These are phyloP conservation scores for Geococcyx californianus DNA, from an alignment of 2,113 vertebrate species.

Conservation along the genomic window DNA sequence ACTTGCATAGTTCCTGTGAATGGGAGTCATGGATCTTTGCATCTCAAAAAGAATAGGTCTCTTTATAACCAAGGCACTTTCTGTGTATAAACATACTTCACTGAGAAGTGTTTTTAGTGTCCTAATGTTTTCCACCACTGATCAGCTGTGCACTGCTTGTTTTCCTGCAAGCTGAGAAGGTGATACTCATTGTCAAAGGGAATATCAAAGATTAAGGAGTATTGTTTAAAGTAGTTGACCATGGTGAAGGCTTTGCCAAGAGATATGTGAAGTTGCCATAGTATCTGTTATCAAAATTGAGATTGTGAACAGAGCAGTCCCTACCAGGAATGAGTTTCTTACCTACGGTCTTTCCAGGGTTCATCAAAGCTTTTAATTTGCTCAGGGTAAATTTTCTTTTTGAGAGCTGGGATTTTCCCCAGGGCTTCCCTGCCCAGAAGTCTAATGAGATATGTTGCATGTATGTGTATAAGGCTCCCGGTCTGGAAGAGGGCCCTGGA, in stretches of 20 bases:
- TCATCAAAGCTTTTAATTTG: neutral
- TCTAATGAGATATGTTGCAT: neutral
- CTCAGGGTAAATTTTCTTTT: neutral
- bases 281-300: neutral
- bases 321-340: neutral
- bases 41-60: constrained; percentile 5
- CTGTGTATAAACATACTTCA: neutral
- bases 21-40: constrained; percentile 16
- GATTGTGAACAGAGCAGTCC: neutral
- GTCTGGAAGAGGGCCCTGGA: neutral
- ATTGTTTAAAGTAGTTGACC: constrained; percentile 1
- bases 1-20: neutral
- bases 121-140: neutral
- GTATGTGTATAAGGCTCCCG: neutral
- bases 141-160: neutral
- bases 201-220: neutral
- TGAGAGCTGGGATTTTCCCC: neutral
- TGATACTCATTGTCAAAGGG: neutral
- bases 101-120: neutral
- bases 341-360: neutral
- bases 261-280: neutral
- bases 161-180: neutral
- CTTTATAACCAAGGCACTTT: neutral
- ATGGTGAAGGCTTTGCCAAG: neutral
- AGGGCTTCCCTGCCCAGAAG: neutral